These are phyloP conservation scores for Mesitornis unicolor DNA, from an alignment of 2,113 vertebrate genomes.

Conservation along the genomic window DNA sequence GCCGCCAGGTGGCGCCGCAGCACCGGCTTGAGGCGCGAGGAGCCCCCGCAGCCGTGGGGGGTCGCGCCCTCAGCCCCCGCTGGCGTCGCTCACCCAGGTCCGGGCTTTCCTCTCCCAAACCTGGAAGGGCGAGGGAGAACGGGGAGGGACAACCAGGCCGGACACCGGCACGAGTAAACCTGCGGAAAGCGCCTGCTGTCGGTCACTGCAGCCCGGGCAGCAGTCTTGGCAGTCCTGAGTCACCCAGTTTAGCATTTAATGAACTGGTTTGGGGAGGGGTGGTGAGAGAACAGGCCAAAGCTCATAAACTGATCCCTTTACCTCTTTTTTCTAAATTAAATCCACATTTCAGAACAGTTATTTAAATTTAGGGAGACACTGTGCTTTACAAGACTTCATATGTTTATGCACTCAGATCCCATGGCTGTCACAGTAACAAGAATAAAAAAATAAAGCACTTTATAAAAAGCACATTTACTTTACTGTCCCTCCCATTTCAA, in stretches of 20 bases:
- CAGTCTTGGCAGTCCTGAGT: too few species aligned
- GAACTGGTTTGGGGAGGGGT: too few species aligned
- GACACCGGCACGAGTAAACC: fast-evolving
- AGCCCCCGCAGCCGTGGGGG: too few species aligned
- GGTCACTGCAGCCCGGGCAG: not conserved
- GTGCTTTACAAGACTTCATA: not conserved
- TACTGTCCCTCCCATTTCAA: not conserved
- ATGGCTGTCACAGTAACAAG: not conserved
- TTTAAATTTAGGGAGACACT: not conserved
- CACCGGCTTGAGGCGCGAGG: not conserved
- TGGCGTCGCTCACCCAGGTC: fast-evolving
- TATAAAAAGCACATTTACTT: not conserved
- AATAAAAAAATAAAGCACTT: not conserved
- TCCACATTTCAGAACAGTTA: not conserved
- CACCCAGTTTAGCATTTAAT: not conserved
- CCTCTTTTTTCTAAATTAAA: not conserved
- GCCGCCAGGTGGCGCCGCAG: conserved; percentile 29
- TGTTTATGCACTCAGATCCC: not conserved
- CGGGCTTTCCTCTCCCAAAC: not conserved
- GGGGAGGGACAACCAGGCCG: fast-evolving
- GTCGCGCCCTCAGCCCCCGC: not conserved
- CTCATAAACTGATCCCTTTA: not conserved
- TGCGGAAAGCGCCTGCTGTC: not conserved
- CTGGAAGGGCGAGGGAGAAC: too few species aligned
- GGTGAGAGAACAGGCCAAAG: not conserved